Evolutionary conservation across 2,113 vertebrate species (phyloP).

Genomic region (Xiphorhynchus elegans): DNA sequence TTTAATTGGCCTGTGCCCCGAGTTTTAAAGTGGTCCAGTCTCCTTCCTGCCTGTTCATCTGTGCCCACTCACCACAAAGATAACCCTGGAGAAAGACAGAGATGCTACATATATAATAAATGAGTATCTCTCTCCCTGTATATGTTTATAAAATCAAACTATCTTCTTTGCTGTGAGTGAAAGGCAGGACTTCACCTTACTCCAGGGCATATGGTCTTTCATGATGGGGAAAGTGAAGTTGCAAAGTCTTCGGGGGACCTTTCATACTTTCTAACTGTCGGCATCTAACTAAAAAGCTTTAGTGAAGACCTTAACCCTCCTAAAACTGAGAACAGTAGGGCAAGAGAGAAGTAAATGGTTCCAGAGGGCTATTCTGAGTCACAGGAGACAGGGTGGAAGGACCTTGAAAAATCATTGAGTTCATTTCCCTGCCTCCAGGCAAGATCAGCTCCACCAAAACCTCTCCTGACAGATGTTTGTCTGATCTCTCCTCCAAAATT

Average conservation of each 20-base stretch:
- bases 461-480: neutral
- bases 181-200: neutral
- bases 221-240: neutral
- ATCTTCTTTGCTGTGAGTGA: accelerated
- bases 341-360: neutral
- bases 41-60: neutral
- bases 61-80: neutral
- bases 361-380: neutral
- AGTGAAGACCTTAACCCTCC: neutral
- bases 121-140: neutral
- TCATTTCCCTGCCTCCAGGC: neutral
- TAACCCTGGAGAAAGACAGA: neutral
- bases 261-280: neutral
- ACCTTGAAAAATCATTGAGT: neutral
- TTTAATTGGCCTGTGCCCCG: neutral
- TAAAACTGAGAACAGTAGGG: neutral
- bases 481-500: neutral
- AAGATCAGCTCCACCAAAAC: neutral
- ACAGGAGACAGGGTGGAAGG: neutral
- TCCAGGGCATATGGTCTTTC: neutral
- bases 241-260: neutral
- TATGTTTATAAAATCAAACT: neutral
- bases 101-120: accelerated
- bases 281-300: neutral
- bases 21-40: neutral